Evolutionary conservation across 1,140 invertebrate species (phyloP).

Genomic region (Caenorhabditis inopinata): DNA sequence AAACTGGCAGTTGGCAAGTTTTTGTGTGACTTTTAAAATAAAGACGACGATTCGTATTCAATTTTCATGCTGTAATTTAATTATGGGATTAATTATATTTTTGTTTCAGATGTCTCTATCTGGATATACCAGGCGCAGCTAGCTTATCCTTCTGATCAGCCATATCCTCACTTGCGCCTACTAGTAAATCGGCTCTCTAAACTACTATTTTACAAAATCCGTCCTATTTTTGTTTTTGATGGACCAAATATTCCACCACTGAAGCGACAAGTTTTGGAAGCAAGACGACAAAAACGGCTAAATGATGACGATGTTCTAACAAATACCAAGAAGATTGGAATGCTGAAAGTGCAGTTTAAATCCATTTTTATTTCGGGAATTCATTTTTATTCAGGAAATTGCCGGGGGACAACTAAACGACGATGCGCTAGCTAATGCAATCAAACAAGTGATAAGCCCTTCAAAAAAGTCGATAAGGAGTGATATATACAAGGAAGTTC

Average conservation of each 20-base stretch:
- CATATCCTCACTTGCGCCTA: conserved; percentile 83
- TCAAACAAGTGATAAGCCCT: conserved; percentile 5
- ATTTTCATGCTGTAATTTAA: not conserved
- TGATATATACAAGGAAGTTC: conserved; percentile 1
- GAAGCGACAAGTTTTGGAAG: conserved; percentile 84
- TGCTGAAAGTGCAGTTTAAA: conserved; percentile 69
- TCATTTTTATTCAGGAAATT: not conserved
- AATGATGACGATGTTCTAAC: conserved; percentile 4
- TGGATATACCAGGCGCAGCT: conserved; percentile 96
- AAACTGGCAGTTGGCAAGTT: conserved; percentile 84
- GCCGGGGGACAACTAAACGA: not conserved
- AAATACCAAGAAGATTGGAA: conserved; percentile 7
- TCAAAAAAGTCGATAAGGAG: not conserved
- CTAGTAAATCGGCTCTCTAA: conserved; percentile 82
- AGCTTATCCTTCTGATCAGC: conserved; percentile 83
- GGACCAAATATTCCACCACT: conserved; percentile 81
- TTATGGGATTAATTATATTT: conserved; percentile 34
- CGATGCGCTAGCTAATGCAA: not conserved
- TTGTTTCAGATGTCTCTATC: conserved; percentile 84
- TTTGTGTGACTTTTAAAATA: no score
- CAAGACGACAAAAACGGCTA: not conserved
- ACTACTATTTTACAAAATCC: conserved; percentile 89
- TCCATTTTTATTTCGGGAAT: not conserved
- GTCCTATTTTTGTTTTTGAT: conserved; percentile 99
- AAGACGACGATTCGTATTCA: no score